Conservation (phyloP, 2,888 invertebrate species). For the Ephialtes manifestator region DNA sequence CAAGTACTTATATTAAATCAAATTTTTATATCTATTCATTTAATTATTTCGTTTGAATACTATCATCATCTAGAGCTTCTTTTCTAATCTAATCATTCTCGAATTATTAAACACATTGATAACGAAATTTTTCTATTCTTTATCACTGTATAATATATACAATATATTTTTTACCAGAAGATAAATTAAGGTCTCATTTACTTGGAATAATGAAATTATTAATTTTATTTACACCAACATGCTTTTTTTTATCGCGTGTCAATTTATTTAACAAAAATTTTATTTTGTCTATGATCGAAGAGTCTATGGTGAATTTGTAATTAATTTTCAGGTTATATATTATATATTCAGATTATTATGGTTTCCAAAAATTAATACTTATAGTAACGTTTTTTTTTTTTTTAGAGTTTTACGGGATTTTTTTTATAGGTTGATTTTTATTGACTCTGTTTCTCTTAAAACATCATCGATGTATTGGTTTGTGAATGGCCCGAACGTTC, state of each 20-base stretch:
- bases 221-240: too few species aligned
- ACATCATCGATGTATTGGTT: conserved; percentile 20
- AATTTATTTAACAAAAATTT: too few species aligned
- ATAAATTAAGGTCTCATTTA: too few species aligned
- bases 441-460: neutral
- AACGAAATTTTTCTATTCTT: neutral
- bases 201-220: too few species aligned
- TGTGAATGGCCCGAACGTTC: neutral
- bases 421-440: conserved; percentile 6
- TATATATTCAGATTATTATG: neutral
- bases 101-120: neutral
- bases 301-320: too few species aligned
- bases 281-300: too few species aligned
- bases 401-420: neutral
- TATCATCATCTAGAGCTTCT: neutral
- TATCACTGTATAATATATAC: too few species aligned
- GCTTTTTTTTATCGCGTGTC: too few species aligned
- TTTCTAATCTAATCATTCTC: too few species aligned
- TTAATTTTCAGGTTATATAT: too few species aligned
- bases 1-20: neutral
- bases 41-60: neutral
- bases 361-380: neutral
- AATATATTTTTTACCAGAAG: too few species aligned
- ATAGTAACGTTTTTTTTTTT: neutral
- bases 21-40: neutral